A percentile compares a stretch with the other conserved stretches of the same genome.
These are phyloP conservation scores for Sarcophaga peregrina DNA, from an alignment of 1,140 invertebrate species.

Conservation along the genomic window DNA sequence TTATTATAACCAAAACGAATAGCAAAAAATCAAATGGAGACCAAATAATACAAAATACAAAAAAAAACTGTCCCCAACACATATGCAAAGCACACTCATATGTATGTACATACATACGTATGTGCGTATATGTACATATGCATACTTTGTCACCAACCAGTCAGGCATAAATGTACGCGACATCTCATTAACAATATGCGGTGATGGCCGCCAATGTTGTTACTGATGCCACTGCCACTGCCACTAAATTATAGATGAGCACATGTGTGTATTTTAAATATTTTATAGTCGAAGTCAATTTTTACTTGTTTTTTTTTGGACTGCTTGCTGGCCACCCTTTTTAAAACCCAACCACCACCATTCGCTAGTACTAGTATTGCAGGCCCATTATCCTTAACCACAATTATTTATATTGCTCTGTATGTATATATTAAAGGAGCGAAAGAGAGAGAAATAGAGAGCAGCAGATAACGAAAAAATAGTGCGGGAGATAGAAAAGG, in stretches of 20 bases:
- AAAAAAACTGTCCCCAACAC: neutral
- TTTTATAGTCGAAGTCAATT: constrained; percentile 6
- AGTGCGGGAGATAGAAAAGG: too few species aligned
- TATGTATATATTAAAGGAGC: neutral
- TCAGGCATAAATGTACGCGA: constrained; percentile 26
- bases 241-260: neutral
- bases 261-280: neutral
- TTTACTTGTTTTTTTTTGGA: neutral
- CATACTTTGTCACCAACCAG: constrained; percentile 7
- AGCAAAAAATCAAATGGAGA: neutral
- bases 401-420: constrained; percentile 19
- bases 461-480: too few species aligned
- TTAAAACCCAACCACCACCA: too few species aligned
- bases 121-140: neutral
- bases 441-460: too few species aligned
- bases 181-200: constrained; percentile 26
- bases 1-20: neutral
- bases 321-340: neutral
- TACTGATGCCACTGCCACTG: neutral
- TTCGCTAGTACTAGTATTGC: neutral
- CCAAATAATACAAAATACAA: neutral
- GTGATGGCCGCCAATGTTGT: constrained; percentile 10
- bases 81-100: neutral
- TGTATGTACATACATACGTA: neutral
- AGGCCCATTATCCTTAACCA: neutral